Evolutionary conservation across 2,797 vertebrate genomes (phyloP), one percentile per base, ranked within the genome.

Genomic region (Sebastes taczanowskii): DNA sequence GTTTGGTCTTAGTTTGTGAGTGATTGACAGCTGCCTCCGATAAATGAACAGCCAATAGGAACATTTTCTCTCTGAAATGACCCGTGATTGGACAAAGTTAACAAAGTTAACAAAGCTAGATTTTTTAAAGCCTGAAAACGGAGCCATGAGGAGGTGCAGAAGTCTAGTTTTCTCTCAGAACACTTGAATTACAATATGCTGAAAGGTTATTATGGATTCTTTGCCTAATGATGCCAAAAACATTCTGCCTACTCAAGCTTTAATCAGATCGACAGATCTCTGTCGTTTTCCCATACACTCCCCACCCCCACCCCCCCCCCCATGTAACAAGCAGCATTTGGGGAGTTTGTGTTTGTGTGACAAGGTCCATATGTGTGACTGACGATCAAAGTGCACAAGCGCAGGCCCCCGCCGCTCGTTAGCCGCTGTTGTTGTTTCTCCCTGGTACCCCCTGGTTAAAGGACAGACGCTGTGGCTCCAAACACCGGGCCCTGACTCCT

Each of bases 381-480:
- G 65, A 86, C 76, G 84, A 95, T 95, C 91, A 95, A 94, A 95
- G 90, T 74, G 80, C 68, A 38, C 81, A 55, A 77, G 58, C 81
- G 25, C 68, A 29, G 46, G 84, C 73, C 84, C 63, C 90, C 14
- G 83, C 55, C 38, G 70, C 83, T 92, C 79, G 65, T 95, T 92
- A 94, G 91, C 83, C 73, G 73, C 67, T 88, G 92, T 86, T 88
- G 89, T 93, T 94, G 90, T 92, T 94, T 94, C 91, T 81, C 81
- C 74, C 84, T 84, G 86, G 89, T 87, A 73, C 89, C 90, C 82
- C 83, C 84, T 74, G 84, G 91, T 86, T 83, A 88, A 86, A 87
- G 86, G 87, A 92, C 89, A 95, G 95, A 95, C 92, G 84, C 79
- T 52, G 65, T 86, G 95, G 91, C 95, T 94, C 92, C 94, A 92